Evolutionary conservation across 30 jellyfish, hydroid and myxozoan genomes (phyloP), one percentile per base, ranked within the genome.

Genomic region (Rhopilema esculentum): DNA sequence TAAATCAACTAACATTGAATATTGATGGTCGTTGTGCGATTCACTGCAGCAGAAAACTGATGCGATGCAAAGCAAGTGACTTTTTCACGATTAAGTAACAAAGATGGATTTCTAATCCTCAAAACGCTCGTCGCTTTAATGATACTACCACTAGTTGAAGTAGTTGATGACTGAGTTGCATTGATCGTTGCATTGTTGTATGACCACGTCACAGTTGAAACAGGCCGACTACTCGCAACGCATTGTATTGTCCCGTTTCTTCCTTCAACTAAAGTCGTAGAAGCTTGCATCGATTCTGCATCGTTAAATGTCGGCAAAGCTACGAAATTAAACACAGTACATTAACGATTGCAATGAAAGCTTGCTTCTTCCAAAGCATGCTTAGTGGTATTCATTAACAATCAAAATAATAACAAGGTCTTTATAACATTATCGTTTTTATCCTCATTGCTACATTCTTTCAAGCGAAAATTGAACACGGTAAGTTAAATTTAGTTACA

Each of bases 171-270:
- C 8, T 18, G 49, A 18, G 84, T 31, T 19, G 84, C 84, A 73
- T 73, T 32, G 71, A 73, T 73, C 57, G 57, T 40, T 31, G 20
- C 70, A 22, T 33, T 0, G 27, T 0, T 0, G 21, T 73, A 73
- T 20, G n/a, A 30, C 84, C 84, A 73, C 25, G 69, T 73, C 0
- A 73, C 51, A 9, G 33, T 49, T 33, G 84, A 40, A 29, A 66
- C 84, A 20, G 84, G 84, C 32, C 84, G 30, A 31, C 84, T 49
- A 0, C 49, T 30, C 0, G 23, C 84, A 73, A 73, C 49, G 84
- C 84, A 73, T 20, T 0, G 18, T 68, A 73, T 16, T 26, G 64
- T 73, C 6, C 49, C 33, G n/a, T 69, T 4, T 8, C 8, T 73
- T 28, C 84, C 84, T 33, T 32, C 84, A 2, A 66, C 32, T 9